Evolutionary conservation across 2,113 vertebrate species (phyloP).

Genomic region (Trogon surrucura): DNA sequence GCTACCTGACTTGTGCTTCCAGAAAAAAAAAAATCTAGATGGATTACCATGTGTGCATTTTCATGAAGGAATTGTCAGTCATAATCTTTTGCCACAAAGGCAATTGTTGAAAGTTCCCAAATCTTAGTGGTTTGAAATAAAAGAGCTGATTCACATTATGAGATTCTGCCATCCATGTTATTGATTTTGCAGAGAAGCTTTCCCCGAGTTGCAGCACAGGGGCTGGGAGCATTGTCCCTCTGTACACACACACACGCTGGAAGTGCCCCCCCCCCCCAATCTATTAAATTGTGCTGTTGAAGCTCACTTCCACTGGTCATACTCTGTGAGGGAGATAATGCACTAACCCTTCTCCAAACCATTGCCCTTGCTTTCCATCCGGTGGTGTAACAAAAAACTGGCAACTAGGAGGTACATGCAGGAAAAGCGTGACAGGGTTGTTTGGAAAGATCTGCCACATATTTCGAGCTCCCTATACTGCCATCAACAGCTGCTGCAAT

Average conservation of each 20-base stretch:
- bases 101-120: background rate
- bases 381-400: background rate
- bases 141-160: background rate
- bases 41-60: background rate
- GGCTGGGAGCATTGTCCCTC: background rate
- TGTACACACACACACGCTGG: background rate
- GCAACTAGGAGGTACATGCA: background rate
- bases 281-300: background rate
- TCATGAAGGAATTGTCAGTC: background rate
- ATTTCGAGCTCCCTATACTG: background rate
- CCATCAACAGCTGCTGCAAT: background rate
- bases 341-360: background rate
- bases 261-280: background rate
- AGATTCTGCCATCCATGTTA: background rate
- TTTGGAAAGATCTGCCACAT: background rate
- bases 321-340: fast-evolving
- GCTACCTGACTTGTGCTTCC: background rate
- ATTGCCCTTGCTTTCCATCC: background rate
- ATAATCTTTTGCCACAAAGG: background rate
- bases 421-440: background rate
- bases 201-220: background rate
- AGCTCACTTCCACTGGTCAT: background rate
- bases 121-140: background rate
- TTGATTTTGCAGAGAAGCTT: background rate
- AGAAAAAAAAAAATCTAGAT: background rate